phyloP scores from a whole-genome alignment of 1,140 invertebrate species.

The Palaemon carinicauda region DNA sequence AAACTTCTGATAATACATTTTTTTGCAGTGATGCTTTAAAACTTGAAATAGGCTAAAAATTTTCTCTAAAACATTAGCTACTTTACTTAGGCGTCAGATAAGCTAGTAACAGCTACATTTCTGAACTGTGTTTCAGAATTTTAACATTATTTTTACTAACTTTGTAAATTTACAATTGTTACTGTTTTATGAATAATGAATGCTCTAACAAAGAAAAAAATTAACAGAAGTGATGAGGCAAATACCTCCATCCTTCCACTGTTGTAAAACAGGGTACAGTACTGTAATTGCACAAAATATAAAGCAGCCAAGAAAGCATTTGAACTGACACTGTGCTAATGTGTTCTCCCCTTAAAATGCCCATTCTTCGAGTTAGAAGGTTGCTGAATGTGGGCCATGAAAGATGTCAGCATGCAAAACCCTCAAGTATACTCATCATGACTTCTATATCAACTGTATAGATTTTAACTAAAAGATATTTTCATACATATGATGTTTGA shows the following conservation, averaged over 20 bases:
- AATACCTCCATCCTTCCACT: not conserved
- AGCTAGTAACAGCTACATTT: too few species aligned
- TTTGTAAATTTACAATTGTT: too few species aligned
- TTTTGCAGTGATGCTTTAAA: too few species aligned
- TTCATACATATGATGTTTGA: conserved; percentile 32
- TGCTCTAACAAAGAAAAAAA: too few species aligned
- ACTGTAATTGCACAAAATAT: not conserved
- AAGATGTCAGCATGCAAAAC: conserved; percentile 19
- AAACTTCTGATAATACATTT: too few species aligned
- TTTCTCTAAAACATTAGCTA: too few species aligned
- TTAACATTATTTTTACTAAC: too few species aligned
- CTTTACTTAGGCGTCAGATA: too few species aligned
- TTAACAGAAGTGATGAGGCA: too few species aligned
- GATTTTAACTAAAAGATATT: conserved; percentile 25
- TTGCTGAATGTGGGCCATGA: conserved; percentile 4
- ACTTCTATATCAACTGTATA: conserved; percentile 24
- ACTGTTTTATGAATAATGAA: too few species aligned
- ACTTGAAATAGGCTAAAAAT: too few species aligned
- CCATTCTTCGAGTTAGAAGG: not conserved
- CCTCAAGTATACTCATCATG: conserved; percentile 15
- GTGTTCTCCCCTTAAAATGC: not conserved
- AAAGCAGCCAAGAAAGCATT: not conserved
- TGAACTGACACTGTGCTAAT: conserved; percentile 16
- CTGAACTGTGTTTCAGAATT: too few species aligned
- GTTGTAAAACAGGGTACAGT: not conserved